Evolutionary conservation across 2,797 vertebrate genomes (phyloP).

Genomic region (Chloroceryle inda): DNA sequence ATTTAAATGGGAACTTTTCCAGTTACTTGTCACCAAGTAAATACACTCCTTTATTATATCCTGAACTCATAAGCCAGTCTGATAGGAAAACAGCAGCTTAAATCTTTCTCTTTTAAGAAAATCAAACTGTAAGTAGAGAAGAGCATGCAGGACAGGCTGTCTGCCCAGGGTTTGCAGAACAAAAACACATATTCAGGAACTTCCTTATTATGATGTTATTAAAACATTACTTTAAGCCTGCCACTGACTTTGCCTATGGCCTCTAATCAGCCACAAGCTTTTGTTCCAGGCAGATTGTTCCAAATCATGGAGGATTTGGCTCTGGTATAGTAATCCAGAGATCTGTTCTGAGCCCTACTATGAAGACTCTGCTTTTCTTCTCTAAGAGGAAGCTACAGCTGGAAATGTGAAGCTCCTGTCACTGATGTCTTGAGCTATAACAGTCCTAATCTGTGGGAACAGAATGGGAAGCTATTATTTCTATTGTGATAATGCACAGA

Average conservation of each 20-base stretch:
- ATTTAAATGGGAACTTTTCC: not conserved
- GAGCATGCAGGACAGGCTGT: not conserved
- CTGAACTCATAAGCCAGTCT: not conserved
- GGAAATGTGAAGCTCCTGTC: not conserved
- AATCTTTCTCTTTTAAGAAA: not conserved
- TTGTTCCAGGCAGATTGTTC: not conserved
- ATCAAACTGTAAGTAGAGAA: not conserved
- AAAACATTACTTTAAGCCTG: not conserved
- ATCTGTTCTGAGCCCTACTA: not conserved
- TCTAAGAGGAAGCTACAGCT: not conserved
- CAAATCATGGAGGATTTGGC: not conserved
- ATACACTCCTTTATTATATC: not conserved
- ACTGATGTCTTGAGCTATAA: not conserved
- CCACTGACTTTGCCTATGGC: not conserved
- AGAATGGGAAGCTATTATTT: not conserved
- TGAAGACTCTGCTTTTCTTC: rapidly evolving
- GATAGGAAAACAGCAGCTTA: not conserved
- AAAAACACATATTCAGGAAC: not conserved
- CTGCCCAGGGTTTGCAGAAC: not conserved
- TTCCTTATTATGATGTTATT: not conserved
- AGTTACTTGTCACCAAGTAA: not conserved
- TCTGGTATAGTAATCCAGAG: not conserved
- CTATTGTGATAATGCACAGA: not conserved
- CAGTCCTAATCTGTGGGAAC: not conserved
- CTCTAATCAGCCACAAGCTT: not conserved